phyloP scores from a whole-genome alignment of 2,113 vertebrate genomes.

The Eulemur macaco region DNA sequence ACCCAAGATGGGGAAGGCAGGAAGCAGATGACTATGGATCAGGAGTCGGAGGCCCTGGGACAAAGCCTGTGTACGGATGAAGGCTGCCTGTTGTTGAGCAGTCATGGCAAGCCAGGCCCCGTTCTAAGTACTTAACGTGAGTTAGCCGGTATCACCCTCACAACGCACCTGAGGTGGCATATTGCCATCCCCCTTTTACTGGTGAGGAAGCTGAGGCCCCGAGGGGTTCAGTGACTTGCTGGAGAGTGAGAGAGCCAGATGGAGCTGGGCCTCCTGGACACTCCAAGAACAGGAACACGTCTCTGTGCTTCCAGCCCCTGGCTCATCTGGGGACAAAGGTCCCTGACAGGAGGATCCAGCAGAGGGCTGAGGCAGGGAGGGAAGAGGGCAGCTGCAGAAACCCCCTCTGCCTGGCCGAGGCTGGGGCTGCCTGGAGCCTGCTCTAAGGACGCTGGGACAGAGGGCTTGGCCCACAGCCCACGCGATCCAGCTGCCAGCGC shows the following conservation, averaged over 20 bases:
- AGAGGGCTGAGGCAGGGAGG: background rate
- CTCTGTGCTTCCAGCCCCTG: background rate
- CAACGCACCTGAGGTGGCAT: background rate
- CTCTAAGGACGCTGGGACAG: background rate
- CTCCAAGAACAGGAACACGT: accelerated
- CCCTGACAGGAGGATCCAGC: accelerated
- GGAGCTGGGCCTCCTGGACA: accelerated
- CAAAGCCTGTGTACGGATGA: background rate
- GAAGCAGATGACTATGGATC: accelerated
- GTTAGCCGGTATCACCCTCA: background rate
- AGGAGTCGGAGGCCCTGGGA: background rate
- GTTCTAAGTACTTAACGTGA: accelerated
- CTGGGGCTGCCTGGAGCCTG: background rate
- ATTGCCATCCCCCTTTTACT: background rate
- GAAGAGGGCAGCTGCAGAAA: background rate
- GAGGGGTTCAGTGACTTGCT: background rate
- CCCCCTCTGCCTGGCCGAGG: background rate
- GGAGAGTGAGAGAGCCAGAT: background rate
- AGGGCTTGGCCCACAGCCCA: background rate
- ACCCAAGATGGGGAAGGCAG: background rate
- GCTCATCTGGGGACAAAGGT: background rate
- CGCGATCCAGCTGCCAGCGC: background rate
- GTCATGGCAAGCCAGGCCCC: accelerated
- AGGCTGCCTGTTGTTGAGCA: background rate
- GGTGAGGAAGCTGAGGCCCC: background rate